A percentile compares a stretch with the other conserved stretches of the same genome.
Conservation (phyloP, 1,140 invertebrate species). For the Danaus plexippus region DNA sequence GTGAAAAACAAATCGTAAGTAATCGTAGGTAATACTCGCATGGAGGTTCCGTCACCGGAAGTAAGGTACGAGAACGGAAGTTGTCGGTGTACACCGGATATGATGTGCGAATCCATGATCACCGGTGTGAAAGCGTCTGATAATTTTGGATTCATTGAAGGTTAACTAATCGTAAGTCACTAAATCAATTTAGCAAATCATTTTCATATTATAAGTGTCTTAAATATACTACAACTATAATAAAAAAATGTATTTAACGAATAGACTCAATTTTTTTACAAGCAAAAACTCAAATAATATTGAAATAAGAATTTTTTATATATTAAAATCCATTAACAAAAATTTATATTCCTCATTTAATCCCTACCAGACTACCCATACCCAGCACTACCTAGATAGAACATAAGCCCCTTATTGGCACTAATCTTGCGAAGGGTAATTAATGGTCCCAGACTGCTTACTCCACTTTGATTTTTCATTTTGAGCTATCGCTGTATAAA, state of each 20-base stretch:
- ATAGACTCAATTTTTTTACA: too few relatives aligned
- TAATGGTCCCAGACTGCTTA: slow-evolving; percentile 23
- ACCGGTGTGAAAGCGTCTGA: slow-evolving; percentile 24
- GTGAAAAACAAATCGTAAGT: too few relatives aligned
- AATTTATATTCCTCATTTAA: slow-evolving; percentile 1
- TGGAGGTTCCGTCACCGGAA: too few relatives aligned
- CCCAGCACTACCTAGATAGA: slow-evolving; percentile 5
- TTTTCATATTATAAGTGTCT: too few relatives aligned
- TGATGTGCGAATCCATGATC: slow-evolving; percentile 59
- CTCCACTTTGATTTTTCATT: slow-evolving; percentile 2
- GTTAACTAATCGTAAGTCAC: slow-evolving; percentile 5
- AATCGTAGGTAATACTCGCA: too few relatives aligned
- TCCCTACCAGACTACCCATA: slow-evolving; percentile 5
- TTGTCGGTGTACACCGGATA: slow-evolving; percentile 53
- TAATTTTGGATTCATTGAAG: slow-evolving; percentile 7
- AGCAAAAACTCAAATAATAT: too few relatives aligned
- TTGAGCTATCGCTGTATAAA: not conserved
- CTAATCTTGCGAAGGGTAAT: slow-evolving; percentile 28
- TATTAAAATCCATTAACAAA: too few relatives aligned
- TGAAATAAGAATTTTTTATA: too few relatives aligned
- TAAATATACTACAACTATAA: too few relatives aligned
- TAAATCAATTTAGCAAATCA: slow-evolving; percentile 1
- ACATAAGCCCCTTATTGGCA: slow-evolving; percentile 18
- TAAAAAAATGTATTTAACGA: too few relatives aligned
- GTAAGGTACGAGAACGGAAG: slow-evolving; percentile 31